Base-by-base conservation (phyloP, 2,888 invertebrate species). In the Acrobasis suavella region DNA sequence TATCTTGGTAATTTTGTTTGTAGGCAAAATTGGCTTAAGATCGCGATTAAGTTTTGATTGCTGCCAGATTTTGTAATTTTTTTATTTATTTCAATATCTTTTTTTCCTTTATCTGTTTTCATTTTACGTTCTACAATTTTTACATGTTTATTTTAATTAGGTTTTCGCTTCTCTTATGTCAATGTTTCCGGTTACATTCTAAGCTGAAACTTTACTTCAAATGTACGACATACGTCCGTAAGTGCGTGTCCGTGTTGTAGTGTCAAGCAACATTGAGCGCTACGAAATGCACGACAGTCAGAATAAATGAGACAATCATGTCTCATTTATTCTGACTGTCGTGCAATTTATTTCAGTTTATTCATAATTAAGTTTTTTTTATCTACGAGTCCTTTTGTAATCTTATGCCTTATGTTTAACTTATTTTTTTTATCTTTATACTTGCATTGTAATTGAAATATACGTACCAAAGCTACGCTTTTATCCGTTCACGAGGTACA, bases 11-110 rank as follows among this genome's bases (percentile, higher is more conserved):
- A 89, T 92, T 91, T 92, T 92, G 92, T 87, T 80, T 62, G 60
- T 74, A 73, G 74, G 86, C 92, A 92, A 92, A 91, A 91, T 92
- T 83, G 69, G 80, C 90, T 88, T 91, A 92, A 92, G 92, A 91
- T 91, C 81, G 77, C 80, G 71, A 74, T 68, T 68, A 60, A 64
- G 65, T 67, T 66, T 63, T 65, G 61, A 67, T 69, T 66, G 68
- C 64, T 67, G 67, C 68, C 67, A 67, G 67, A 56, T 69, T 69
- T 67, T 70, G 63, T 70, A 66, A 69, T 63, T 52, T 69, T 63
- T 65, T 63, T 68, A 69, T 64, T 50, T 39, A 63, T 58, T 64
- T 50, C 64, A 62, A 62, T 64, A 58, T 67, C 38, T 67, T 55
- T 22, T 22, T 2, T 22, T 60, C 60, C 46, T 69, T 67, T 62